Base-by-base conservation (phyloP, 1,140 invertebrate genomes). In the roundworm (Caenorhabditis elegans) region DNA sequence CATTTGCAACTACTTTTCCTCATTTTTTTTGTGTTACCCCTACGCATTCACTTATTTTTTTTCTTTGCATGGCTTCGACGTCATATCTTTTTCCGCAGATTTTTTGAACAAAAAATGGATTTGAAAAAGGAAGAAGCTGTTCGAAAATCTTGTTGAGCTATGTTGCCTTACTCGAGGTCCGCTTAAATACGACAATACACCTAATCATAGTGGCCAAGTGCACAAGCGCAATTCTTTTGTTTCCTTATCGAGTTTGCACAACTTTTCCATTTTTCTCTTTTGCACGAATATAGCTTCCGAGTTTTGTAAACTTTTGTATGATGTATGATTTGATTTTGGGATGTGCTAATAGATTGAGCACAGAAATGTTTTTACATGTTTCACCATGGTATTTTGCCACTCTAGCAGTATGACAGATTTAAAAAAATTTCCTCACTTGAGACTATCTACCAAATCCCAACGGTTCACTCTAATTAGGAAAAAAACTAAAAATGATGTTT, bases 151-250 rank as follows among this genome's bases (percentile, higher is more conserved):
- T 19, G 34, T 70, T 70, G 60, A 70, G 60, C 60, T 70, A 4
- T 70, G 60, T 70, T 70, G 60, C 60, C 60, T 70, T 70, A n/a
- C 19, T 15, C 19, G 60, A 34, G 60, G 36, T 70, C 34, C 60
- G 60, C 34, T 70, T 70, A 70, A 70, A 43, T 70, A 70, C 60
- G 60, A 70, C 60, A 70, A 70, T 70, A 70, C 60, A 70, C 60
- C 60, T 70, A 70, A 70, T 70, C 60, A 70, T 70, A 39, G 60
- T 39, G 60, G 19, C n/a, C 34, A 70, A n/a, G 39, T 70, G 60
- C 60, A 70, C 60, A 34, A 34, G 39, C 60, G 60, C 60, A 70
- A 8, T 39, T 43, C 34, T 22, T 70, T 70, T 70, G 60, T 70
- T 70, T 70, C 60, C 60, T 70, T 70, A 70, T 70, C 34, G 34